Evolutionary conservation across 1,140 invertebrate genomes (phyloP), one percentile per base, ranked within the genome.

Genomic region (Phthorimaea operculella): DNA sequence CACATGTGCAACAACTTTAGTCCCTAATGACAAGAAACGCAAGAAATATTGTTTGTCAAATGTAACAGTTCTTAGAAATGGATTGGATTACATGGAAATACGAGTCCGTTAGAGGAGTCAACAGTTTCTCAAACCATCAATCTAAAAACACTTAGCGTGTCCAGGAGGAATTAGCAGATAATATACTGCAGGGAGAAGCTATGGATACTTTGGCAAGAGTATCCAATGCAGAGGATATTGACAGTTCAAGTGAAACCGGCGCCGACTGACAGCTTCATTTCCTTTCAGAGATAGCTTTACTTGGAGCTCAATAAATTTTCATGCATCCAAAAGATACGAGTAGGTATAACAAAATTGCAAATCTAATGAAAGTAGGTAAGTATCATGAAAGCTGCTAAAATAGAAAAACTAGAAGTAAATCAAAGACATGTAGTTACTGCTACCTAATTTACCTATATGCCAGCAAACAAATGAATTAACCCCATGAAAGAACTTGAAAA

Each of bases 241-340:
- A 8, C 0, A 12, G 5, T 54, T 15, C 9, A 49, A 34, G 17
- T 14, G 33, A 14, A 21, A 55, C 44, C 15, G 14, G 52, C 11
- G 52, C 33, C 10, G 44, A 42, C 28, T 28, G 54, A 28, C 57
- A 17, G 44, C 11, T 50, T 59, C 16, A 59, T 59, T 59, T 59
- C 58, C 58, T 15, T 36, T 33, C 48, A 34, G 57, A 54, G 57
- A 63, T 59, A 60, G 58, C 47, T 39, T 39, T 39, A n/a, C 36
- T n/a, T n/a, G 36, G 21, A 28, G 21, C n/a, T n/a, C n/a, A 39
- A n/a, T 39, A 39, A 39, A 39, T 28, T 28, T 28, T 28, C 21
- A 2, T 28, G 21, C 21, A 28, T 28, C n/a, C n/a, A n/a, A n/a
- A n/a, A n/a, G n/a, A n/a, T n/a, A n/a, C n/a, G n/a, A n/a, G n/a